Percentiles rank a stretch among this genome's conserved stretches.
These are phyloP conservation scores for Carassius auratus DNA, from an alignment of 2,113 vertebrate genomes.

Conservation along the genomic window DNA sequence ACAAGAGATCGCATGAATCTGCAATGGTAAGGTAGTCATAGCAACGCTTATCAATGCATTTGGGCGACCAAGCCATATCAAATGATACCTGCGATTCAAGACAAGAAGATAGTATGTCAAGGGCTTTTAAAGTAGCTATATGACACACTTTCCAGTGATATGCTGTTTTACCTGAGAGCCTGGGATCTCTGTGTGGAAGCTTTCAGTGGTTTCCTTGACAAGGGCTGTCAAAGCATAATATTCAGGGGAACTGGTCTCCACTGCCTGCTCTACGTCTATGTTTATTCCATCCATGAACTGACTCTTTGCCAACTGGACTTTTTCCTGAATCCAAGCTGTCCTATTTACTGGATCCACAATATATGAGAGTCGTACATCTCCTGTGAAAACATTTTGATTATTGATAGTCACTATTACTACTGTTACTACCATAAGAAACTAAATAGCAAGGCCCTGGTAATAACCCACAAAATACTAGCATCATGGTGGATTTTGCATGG, in stretches of 20 bases:
- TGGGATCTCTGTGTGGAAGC: slow-evolving; percentile 89
- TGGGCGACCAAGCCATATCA: slow-evolving; percentile 93
- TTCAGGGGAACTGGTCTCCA: slow-evolving; percentile 78
- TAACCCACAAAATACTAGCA: neutral
- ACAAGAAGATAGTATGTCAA: neutral
- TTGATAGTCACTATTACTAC: no score
- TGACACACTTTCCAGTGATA: neutral
- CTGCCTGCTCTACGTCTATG: slow-evolving; percentile 90
- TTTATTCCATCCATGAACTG: slow-evolving; percentile 98
- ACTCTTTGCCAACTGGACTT: slow-evolving; percentile 83
- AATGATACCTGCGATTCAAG: slow-evolving; percentile 86
- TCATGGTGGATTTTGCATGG: neutral
- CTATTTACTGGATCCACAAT: slow-evolving; percentile 83
- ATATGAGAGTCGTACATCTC: slow-evolving; percentile 47
- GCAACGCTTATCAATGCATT: slow-evolving; percentile 86
- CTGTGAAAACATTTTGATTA: no score
- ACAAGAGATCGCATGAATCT: slow-evolving; percentile 89
- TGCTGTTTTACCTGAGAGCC: slow-evolving; percentile 88
- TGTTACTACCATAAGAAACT: no score
- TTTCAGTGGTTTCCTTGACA: slow-evolving; percentile 86
- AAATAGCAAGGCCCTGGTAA: neutral
- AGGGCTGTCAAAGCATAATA: slow-evolving; percentile 87
- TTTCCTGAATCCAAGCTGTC: slow-evolving; percentile 84
- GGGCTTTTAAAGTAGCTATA: neutral
- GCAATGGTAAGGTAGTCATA: slow-evolving; percentile 91